Evolutionary conservation across 2,113 vertebrate genomes (phyloP).

Genomic region (Echinops telfairi): DNA sequence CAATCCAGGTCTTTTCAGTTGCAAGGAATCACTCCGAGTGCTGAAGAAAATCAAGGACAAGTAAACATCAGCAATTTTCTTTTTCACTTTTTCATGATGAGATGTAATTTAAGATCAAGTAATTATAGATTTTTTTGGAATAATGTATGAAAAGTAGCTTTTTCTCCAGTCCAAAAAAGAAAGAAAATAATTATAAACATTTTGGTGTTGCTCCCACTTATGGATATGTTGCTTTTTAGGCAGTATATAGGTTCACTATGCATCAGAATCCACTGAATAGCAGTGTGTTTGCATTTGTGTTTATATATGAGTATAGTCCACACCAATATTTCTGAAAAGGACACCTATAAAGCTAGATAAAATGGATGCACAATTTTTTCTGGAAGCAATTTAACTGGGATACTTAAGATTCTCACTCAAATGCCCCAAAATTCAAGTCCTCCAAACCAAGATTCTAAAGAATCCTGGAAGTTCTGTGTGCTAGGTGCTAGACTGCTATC

Average conservation of each 20-base stretch:
- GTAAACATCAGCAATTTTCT: not conserved
- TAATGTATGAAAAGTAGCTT: not conserved
- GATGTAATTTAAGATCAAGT: conserved; percentile 9
- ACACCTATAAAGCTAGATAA: not conserved
- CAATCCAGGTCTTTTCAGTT: not conserved
- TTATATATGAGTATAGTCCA: not conserved
- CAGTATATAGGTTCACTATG: not conserved
- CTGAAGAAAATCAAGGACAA: conserved; percentile 34
- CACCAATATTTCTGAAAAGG: not conserved
- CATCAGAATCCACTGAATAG: too few species aligned
- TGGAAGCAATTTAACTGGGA: not conserved
- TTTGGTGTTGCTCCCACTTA: not conserved
- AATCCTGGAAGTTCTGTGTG: too few species aligned
- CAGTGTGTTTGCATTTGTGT: too few species aligned
- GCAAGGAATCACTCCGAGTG: not conserved
- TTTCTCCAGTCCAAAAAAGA: not conserved
- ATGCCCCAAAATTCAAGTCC: not conserved
- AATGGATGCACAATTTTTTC: not conserved
- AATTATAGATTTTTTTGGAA: not conserved
- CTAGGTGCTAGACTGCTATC: too few species aligned
- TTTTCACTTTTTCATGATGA: not conserved
- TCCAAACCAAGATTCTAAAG: not conserved
- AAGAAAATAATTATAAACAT: not conserved
- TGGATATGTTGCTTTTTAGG: not conserved
- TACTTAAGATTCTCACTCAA: not conserved